phyloP scores from a whole-genome alignment of 2,888 invertebrate species.

The Pteria penguin region DNA sequence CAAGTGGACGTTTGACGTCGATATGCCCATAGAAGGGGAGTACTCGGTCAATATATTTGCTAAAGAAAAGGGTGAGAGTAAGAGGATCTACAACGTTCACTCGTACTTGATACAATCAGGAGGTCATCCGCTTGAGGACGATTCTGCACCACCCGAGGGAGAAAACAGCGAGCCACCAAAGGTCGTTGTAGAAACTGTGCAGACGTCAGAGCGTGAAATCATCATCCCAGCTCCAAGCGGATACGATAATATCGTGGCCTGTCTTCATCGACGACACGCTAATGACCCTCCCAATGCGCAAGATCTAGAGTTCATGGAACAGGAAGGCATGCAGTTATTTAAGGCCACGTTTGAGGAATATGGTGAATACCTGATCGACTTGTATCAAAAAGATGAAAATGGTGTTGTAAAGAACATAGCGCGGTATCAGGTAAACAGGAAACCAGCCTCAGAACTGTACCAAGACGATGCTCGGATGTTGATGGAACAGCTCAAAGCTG shows the following conservation, averaged over 20 bases:
- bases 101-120: constrained; percentile 69
- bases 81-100: constrained; percentile 68
- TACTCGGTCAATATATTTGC: constrained; percentile 76
- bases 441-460: constrained; percentile 66
- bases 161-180: constrained; percentile 52
- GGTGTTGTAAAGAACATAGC: constrained; percentile 64
- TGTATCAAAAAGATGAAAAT: constrained; percentile 64
- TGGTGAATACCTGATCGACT: constrained; percentile 73
- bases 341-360: constrained; percentile 68
- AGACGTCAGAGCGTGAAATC: constrained; percentile 71
- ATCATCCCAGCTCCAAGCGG: constrained; percentile 69
- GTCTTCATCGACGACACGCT: constrained; percentile 70
- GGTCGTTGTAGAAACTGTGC: constrained; percentile 66
- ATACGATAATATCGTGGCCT: constrained; percentile 66
- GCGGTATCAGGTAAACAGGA: constrained; percentile 72
- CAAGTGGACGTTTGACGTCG: constrained; percentile 71
- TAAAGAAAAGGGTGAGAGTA: constrained; percentile 61
- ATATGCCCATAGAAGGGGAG: constrained; percentile 72
- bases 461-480: constrained; percentile 67
- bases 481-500: constrained; percentile 68
- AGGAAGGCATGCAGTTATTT: constrained; percentile 67
- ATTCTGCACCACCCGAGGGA: constrained; percentile 3
- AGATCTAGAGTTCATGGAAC: constrained; percentile 60
- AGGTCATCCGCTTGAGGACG: constrained; percentile 48
- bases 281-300: constrained; percentile 64